Base-by-base conservation (phyloP, 2,888 invertebrate species). In the Apotomis betuletana region DNA sequence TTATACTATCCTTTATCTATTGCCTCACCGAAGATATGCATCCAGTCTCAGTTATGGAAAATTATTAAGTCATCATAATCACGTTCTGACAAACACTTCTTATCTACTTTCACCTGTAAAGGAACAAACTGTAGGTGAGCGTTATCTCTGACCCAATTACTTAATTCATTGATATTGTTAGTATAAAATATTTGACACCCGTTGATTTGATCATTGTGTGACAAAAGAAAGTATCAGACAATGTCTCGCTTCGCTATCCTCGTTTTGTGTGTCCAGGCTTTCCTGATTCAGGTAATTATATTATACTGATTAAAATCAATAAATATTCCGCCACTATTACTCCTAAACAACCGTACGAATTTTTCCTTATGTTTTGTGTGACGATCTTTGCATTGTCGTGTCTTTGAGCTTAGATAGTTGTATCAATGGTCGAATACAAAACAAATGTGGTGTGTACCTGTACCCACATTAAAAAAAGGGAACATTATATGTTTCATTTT, bases 221-320 rank as follows among this genome's bases (percentile, higher is more conserved):
- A 41, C 41, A 41, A 6, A 5, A 3, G 6, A 54, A 59, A 52
- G 51, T 12, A 41, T 15, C 36, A 0, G 15, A 57, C 12, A 64
- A 59, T 70, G 70, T 59, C 63, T 12, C 55, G 63, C 27, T 49
- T 64, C 41, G 38, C 51, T 44, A 10, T 70, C 49, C 44, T 62
- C 3, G 36, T 15, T 49, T n/a, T 69, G 10, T 49, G 54, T 44
- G 5, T 69, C 62, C 41, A 65, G 59, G 65, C 57, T 71, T 61
- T 27, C 38, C 49, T 71, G 3, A 13, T 71, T 12, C 71, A 71
- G 71, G 67, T 71, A 61, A 71, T 5, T 12, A 6, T 1, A 3
- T 41, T 13, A 38, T n/a, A n/a, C 6, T 6, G 41, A 5, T 41
- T 5, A 2, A n/a, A n/a, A n/a, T n/a, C n/a, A n/a, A n/a, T n/a